Base-by-base conservation (phyloP, 23 tunicate species). In the Trididemnum clinides region DNA sequence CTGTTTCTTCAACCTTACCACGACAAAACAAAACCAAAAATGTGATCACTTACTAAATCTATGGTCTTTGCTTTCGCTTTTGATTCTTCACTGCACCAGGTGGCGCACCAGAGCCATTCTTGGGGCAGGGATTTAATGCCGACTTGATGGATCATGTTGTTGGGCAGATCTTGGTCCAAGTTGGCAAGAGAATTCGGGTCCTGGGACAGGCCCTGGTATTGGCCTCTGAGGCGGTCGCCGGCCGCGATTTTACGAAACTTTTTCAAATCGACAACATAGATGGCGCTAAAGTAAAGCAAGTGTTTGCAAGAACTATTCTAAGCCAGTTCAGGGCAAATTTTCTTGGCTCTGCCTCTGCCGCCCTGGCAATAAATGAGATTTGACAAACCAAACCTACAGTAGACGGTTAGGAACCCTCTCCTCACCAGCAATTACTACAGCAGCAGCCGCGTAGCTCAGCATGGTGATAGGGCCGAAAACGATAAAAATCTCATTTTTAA, bases 101-200 rank as follows among this genome's bases (percentile, higher is more conserved):
- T 95, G 77, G 89, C 92, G 72, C 99, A 95, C 99, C 99, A 95
- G 64, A 95, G 96, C 99, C 99, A 95, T 64, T 95, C 99, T 57
- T 95, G 99, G 0, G 99, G 99, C 19, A 95, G 86, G 7, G 99
- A 95, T 62, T 95, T 95, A 29, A 95, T 95, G 51, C 99, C 99
- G 37, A 95, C 99, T 71, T 96, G 99, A 64, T 96, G 99, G 26
- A 96, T 96, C 99, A 96, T 96, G 64, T 96, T 96, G 72, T 96
- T 96, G 33, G 99, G 99, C 4, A 96, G 76, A 81, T 96, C 99
- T 85, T 96, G 99, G 63, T 96, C 99, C 33, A 96, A 79, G 64
- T 96, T 96, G 54, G 99, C 89, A 4, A 96, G 78, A 30, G 98
- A 93, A 82, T 96, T 96, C 27, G 99, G 99, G 81, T 96, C 99